Conservation (phyloP, 2,797 vertebrate genomes). For the Chelidonichthys spinosus region DNA sequence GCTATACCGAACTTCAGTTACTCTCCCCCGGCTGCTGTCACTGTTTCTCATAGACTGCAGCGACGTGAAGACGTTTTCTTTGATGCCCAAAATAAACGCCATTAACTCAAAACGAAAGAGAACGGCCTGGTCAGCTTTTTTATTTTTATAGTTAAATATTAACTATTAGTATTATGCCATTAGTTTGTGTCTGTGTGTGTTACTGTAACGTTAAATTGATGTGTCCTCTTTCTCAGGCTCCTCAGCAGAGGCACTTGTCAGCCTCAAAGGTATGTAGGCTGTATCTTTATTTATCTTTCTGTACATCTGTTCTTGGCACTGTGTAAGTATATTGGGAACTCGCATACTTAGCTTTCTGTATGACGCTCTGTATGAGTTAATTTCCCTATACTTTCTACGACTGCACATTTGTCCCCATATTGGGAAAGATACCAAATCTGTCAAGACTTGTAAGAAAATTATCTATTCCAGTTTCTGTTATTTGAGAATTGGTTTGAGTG, state of each 20-base stretch:
- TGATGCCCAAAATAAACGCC: background rate
- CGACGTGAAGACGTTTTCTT: background rate
- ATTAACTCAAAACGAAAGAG: background rate
- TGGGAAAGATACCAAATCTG: background rate
- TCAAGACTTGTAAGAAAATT: constrained; percentile 1
- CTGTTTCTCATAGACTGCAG: background rate
- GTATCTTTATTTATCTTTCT: constrained; percentile 16
- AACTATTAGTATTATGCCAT: background rate
- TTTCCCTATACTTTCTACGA: background rate
- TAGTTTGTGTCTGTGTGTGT: background rate
- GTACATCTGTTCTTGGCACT: constrained; percentile 9
- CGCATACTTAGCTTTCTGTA: background rate
- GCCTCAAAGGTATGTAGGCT: constrained; percentile 92
- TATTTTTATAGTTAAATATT: background rate
- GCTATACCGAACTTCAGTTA: constrained; percentile 38
- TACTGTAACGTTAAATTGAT: constrained; percentile 16
- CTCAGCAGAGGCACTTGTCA: constrained; percentile 98
- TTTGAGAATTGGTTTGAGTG: background rate
- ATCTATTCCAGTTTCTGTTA: background rate
- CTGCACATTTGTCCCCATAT: background rate
- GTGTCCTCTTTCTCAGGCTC: constrained; percentile 85
- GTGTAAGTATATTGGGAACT: background rate
- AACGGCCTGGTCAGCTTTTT: too few relatives aligned
- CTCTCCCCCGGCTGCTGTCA: constrained; percentile 24
- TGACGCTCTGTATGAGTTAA: background rate